Conservation (phyloP, 2,113 vertebrate genomes). For the Ondatra zibethicus region DNA sequence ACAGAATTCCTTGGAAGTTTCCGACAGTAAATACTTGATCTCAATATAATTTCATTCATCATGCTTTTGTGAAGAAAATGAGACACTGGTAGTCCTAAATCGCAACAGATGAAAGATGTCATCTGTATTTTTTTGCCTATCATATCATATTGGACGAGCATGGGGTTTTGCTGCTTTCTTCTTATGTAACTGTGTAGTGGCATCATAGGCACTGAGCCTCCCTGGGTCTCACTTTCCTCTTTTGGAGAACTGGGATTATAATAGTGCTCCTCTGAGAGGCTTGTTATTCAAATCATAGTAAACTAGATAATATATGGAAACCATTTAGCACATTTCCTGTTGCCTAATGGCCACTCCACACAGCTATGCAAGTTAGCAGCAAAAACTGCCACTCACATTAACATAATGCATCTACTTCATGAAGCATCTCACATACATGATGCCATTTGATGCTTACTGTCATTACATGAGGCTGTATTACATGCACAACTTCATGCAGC, state of each 20-base stretch:
- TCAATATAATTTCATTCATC: not conserved
- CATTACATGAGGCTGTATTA: not conserved
- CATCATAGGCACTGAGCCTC: not conserved
- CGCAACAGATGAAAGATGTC: not conserved
- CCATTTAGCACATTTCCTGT: not conserved
- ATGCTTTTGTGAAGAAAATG: not conserved
- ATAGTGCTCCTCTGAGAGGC: not conserved
- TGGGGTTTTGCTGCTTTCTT: not conserved
- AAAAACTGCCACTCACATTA: constrained; percentile 31
- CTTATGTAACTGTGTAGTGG: not conserved
- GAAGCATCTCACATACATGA: not conserved
- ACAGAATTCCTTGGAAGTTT: not conserved
- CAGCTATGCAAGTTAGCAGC: not conserved
- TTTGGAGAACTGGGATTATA: not conserved
- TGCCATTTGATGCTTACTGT: not conserved
- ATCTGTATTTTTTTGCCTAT: not conserved
- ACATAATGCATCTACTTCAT: constrained; percentile 41
- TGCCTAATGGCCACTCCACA: not conserved
- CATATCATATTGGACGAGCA: not conserved
- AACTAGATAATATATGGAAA: constrained; percentile 4
- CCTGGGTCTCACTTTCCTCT: constrained; percentile 6
- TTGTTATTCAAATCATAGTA: constrained; percentile 19
- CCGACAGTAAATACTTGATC: not conserved
- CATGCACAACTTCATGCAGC: not conserved
- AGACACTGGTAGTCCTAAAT: not conserved